Conservation (phyloP, 2,888 invertebrate species). For the Sipha maydis region DNA sequence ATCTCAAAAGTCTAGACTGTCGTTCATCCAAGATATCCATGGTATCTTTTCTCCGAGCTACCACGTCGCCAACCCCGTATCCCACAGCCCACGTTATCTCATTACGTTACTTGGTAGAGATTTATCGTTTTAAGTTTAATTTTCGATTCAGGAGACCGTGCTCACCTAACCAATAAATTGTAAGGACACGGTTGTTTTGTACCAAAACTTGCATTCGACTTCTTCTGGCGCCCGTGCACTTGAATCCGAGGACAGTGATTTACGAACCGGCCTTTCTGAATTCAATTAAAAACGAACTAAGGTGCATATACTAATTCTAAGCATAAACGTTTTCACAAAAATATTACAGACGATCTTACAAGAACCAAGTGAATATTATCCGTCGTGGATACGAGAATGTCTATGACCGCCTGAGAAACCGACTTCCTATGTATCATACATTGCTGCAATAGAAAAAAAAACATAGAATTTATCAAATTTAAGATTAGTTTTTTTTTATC, state of each 20-base stretch:
- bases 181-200: conserved; percentile 60
- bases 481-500: too few species aligned
- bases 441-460: too few species aligned
- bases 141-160: conserved; percentile 59
- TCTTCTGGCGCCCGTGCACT: conserved; percentile 51
- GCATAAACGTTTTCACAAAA: neutral
- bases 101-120: conserved; percentile 53
- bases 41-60: conserved; percentile 33
- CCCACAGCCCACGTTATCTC: conserved; percentile 43
- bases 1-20: conserved; percentile 59
- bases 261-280: conserved; percentile 40
- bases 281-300: conserved; percentile 50
- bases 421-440: too few species aligned
- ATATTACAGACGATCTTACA: neutral
- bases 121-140: conserved; percentile 62
- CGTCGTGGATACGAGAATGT: too few species aligned
- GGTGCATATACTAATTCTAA: conserved; percentile 34
- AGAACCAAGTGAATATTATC: too few species aligned
- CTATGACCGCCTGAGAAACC: too few species aligned
- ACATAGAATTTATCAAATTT: too few species aligned
- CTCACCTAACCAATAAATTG: conserved; percentile 61
- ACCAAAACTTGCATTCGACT: conserved; percentile 58
- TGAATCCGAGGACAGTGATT: conserved; percentile 46
- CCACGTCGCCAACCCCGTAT: conserved; percentile 4
- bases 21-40: conserved; percentile 54